Percentiles rank a stretch among this genome's conserved stretches.
Evolutionary conservation across 1,140 invertebrate species (phyloP).

Genomic region (Drosophila sproati): DNA sequence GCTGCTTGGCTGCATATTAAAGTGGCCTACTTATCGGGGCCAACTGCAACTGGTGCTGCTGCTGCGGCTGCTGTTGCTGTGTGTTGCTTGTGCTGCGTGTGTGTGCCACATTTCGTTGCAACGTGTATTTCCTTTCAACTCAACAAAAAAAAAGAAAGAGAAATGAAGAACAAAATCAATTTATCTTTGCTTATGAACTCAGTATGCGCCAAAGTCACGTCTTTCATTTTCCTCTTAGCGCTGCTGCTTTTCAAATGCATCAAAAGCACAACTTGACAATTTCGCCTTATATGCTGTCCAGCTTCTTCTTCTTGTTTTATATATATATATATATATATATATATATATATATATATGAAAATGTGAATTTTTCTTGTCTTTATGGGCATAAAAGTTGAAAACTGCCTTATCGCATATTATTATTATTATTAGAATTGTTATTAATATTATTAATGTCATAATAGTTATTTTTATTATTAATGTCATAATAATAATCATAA

Average conservation of each 20-base stretch:
- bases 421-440: too few relatives aligned
- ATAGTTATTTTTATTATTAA: too few relatives aligned
- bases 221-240: slow-evolving; percentile 47
- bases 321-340: too few relatives aligned
- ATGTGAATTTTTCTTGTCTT: too few relatives aligned
- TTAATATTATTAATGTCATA: too few relatives aligned
- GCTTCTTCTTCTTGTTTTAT: too few relatives aligned
- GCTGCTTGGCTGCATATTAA: slow-evolving; percentile 44
- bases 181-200: slow-evolving; percentile 55
- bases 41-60: slow-evolving; percentile 54
- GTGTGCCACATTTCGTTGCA: slow-evolving; percentile 61
- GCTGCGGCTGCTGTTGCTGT: background rate
- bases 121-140: slow-evolving; percentile 30
- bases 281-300: background rate
- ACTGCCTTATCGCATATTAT: too few relatives aligned
- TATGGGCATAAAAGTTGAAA: too few relatives aligned
- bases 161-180: slow-evolving; percentile 67
- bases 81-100: slow-evolving; percentile 25
- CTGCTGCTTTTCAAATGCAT: slow-evolving; percentile 48
- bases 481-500: too few relatives aligned
- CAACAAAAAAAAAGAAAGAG: slow-evolving; percentile 52
- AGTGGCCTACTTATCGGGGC: slow-evolving; percentile 70
- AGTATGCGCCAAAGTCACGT: slow-evolving; percentile 59
- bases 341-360: too few relatives aligned
- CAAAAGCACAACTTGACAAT: slow-evolving; percentile 7